Evolutionary conservation across 2,113 vertebrate genomes (phyloP), one percentile per base, ranked within the genome.

Genomic region (Indicator maculatus): DNA sequence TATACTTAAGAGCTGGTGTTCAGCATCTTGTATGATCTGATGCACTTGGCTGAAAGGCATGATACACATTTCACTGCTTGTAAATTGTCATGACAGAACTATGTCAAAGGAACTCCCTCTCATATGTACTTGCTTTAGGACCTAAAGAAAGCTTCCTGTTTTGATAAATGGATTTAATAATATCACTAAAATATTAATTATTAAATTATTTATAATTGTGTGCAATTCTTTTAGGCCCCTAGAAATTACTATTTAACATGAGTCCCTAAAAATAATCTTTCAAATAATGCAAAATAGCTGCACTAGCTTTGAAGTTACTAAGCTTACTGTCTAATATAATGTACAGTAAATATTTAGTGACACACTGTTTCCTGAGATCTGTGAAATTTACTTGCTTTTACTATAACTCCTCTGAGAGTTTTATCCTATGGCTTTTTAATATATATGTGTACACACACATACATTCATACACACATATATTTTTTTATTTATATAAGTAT

Each of bases 361-460:
- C 33, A 67, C 2, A 8, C 15, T 58, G 7, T 56, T 71, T 56
- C 9, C 26, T 14, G 28, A 66, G 6, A 66, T 73, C 19, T 73
- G 55, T 26, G 69, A 27, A 83, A 74, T 56, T 67, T 70, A 13
- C 24, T 50, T 82, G 23, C 9, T 41, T 67, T 88, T 73, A 27
- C 3, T 53, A 10, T 55, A 72, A 61, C 12, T 45, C 11, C 8
- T 7, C 21, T 61, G n/a, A 91, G 31, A 75, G 63, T 44, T 86
- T 65, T 73, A 30, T 45, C 5, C 38, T 55, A 19, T 12, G 4
- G 8, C 8, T 44, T 82, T 87, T 45, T 14, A 8, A 86, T 79
- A 17, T n/a, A 3, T 52, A 8, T 15, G 11, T 28, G 6, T 9
- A 21, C 0, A 70, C 5, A 18, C 5, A 52, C 7, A 4, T 8